Evolutionary conservation across 1,140 invertebrate species (phyloP).

Genomic region (Oscheius sp.): DNA sequence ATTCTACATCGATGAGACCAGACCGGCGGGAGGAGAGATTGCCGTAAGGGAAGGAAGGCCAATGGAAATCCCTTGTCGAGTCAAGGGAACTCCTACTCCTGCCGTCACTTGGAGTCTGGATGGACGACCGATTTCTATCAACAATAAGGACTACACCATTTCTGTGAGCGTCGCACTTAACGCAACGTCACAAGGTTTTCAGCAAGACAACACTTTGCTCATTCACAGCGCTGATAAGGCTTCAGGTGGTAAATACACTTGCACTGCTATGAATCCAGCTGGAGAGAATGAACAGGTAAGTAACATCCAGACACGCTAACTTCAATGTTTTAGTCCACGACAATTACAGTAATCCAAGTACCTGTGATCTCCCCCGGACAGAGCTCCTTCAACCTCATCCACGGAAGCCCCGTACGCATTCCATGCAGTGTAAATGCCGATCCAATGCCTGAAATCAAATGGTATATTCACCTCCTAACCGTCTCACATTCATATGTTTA

Average conservation of each 20-base stretch:
- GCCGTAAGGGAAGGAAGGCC: background rate
- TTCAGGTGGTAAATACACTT: constrained; percentile 62
- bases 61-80: constrained; percentile 18
- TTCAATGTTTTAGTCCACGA: constrained; percentile 19
- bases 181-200: constrained; percentile 38
- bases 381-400: constrained; percentile 49
- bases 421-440: constrained; percentile 50
- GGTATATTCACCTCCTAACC: constrained; percentile 37
- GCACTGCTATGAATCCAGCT: constrained; percentile 61
- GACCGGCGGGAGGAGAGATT: background rate
- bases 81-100: constrained; percentile 59
- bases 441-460: constrained; percentile 48
- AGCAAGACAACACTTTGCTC: constrained; percentile 63
- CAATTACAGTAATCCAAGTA: constrained; percentile 30
- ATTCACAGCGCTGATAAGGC: constrained; percentile 61
- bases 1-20: background rate
- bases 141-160: constrained; percentile 59
- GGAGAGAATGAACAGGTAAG: constrained; percentile 55
- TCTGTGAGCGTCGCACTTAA: constrained; percentile 59
- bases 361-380: constrained; percentile 47
- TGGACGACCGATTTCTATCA: constrained; percentile 54
- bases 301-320: constrained; percentile 49
- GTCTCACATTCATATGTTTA: constrained; percentile 6
- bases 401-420: constrained; percentile 43
- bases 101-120: constrained; percentile 51